phyloP scores from a whole-genome alignment of 2,888 invertebrate genomes.

The Cristatella mucedo region DNA sequence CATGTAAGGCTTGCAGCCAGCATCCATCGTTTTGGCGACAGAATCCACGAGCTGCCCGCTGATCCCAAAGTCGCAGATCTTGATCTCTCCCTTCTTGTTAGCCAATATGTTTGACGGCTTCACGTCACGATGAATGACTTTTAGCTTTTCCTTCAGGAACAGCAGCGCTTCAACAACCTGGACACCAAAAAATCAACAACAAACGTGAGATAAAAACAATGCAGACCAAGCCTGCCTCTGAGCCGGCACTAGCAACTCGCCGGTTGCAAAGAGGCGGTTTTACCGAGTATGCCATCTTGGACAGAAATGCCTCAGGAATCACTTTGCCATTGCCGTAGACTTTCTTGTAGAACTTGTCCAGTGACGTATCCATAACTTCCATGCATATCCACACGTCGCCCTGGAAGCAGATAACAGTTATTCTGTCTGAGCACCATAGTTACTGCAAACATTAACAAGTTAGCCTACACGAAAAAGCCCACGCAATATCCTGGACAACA shows the following conservation, averaged over 20 bases:
- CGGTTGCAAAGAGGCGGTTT: not conserved
- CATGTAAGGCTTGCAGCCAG: conserved; percentile 97
- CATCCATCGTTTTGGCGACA: conserved; percentile 92
- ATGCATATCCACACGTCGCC: conserved; percentile 99
- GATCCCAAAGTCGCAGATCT: conserved; percentile 98
- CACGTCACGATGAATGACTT: conserved; percentile 87
- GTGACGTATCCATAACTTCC: conserved; percentile 97
- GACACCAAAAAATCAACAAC: conserved; percentile 14
- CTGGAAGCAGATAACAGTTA: too few relatives aligned
- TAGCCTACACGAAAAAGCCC: too few relatives aligned
- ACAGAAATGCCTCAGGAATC: conserved; percentile 4
- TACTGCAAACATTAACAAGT: too few relatives aligned
- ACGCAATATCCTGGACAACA: too few relatives aligned
- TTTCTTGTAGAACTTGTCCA: conserved; percentile 87
- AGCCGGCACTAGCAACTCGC: too few relatives aligned
- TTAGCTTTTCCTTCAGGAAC: conserved; percentile 65
- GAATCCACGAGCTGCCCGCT: conserved; percentile 93
- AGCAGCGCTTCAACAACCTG: conserved; percentile 76
- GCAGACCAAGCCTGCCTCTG: too few relatives aligned
- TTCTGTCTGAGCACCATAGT: too few relatives aligned
- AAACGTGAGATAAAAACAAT: too few relatives aligned
- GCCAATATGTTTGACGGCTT: conserved; percentile 95
- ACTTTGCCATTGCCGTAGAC: conserved; percentile 56
- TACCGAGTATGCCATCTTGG: not conserved
- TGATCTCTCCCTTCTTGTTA: conserved; percentile 77